Evolutionary conservation across 2,113 vertebrate genomes (phyloP).

Genomic region (Tupaia tana): DNA sequence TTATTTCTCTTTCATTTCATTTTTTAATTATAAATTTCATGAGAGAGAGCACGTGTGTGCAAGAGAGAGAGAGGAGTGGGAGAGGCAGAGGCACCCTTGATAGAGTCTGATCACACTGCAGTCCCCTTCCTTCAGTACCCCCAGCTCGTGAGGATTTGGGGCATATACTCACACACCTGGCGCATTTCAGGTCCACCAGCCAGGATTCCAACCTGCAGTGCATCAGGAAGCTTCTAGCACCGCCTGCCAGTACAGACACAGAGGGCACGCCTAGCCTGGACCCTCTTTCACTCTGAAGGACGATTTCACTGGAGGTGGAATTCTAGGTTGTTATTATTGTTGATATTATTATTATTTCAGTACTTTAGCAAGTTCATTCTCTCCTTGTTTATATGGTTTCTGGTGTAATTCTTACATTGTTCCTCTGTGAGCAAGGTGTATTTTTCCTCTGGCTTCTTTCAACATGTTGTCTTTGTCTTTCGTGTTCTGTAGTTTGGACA

Average conservation of each 20-base stretch:
- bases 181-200: too few species aligned
- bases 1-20: not conserved
- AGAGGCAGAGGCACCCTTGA: too few species aligned
- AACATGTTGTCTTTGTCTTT: not conserved
- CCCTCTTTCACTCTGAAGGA: not conserved
- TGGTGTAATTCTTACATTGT: not conserved
- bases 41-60: too few species aligned
- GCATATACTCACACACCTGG: too few species aligned
- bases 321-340: not conserved
- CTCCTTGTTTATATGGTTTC: not conserved
- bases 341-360: not conserved
- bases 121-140: too few species aligned
- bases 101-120: too few species aligned
- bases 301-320: not conserved
- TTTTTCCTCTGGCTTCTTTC: slow-evolving; percentile 11
- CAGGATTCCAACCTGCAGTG: too few species aligned
- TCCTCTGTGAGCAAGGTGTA: not conserved
- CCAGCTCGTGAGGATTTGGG: too few species aligned
- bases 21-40: too few species aligned
- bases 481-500: slow-evolving; percentile 7
- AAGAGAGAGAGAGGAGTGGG: too few species aligned
- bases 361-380: not conserved
- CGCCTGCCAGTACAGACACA: too few species aligned
- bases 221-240: too few species aligned
- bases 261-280: not conserved